Percentiles rank a stretch among this genome's conserved stretches.
Conservation (phyloP, 2,888 invertebrate species). For the Laspeyria flexula region DNA sequence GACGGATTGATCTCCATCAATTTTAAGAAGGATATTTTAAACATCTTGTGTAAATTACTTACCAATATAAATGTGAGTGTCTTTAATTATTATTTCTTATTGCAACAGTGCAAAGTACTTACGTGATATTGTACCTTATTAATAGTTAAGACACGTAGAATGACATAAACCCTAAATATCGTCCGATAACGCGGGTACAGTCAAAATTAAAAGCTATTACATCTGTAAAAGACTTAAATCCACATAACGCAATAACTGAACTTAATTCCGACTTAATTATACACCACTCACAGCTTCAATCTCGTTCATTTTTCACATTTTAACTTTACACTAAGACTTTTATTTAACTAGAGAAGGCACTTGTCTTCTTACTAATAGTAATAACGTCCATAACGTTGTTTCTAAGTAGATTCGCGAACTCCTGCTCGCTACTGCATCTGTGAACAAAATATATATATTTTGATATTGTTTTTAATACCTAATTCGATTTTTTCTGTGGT, state of each 20-base stretch:
- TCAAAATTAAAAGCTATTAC: neutral
- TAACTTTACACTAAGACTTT: slow-evolving; percentile 26
- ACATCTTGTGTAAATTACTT: too few species aligned
- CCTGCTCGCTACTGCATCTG: slow-evolving; percentile 71
- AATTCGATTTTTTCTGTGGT: too few species aligned
- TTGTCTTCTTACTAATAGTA: slow-evolving; percentile 60
- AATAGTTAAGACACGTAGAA: too few species aligned
- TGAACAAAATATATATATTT: slow-evolving; percentile 25
- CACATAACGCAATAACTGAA: neutral
- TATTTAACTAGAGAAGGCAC: slow-evolving; percentile 68
- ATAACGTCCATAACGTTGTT: slow-evolving; percentile 63
- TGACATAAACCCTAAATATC: too few species aligned
- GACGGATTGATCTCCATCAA: too few species aligned
- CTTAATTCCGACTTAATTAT: slow-evolving; percentile 4
- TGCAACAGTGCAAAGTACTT: too few species aligned
- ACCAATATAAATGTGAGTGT: too few species aligned
- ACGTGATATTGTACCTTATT: too few species aligned
- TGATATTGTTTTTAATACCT: neutral
- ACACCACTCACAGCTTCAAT: slow-evolving; percentile 17
- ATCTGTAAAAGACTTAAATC: neutral
- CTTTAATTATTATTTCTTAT: too few species aligned
- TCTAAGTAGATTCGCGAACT: slow-evolving; percentile 55
- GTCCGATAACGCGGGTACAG: too few species aligned
- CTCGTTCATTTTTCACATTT: slow-evolving; percentile 18
- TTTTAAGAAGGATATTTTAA: too few species aligned